phyloP scores from a whole-genome alignment of 2,113 vertebrate genomes.

The Tiliqua scincoides region DNA sequence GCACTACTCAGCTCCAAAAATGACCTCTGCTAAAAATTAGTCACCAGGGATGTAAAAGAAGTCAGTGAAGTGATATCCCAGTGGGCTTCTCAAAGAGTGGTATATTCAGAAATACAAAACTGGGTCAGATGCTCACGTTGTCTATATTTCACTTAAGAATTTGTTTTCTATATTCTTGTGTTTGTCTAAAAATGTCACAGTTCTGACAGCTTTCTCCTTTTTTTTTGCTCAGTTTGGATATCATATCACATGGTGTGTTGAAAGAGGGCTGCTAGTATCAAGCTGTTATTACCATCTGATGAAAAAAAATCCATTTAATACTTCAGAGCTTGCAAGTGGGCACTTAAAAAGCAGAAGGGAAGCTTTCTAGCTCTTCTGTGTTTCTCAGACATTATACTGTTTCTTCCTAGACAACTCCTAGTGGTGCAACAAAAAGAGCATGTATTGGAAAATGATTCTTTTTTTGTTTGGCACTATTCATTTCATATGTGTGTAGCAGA shows the following conservation, averaged over 20 bases:
- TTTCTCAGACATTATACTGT: slow-evolving; percentile 20
- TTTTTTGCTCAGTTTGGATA: slow-evolving; percentile 29
- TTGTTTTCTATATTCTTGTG: not conserved
- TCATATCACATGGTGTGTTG: slow-evolving; percentile 43
- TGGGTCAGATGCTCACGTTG: not conserved
- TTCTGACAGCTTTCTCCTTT: not conserved
- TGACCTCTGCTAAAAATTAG: not conserved
- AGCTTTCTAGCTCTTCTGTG: slow-evolving; percentile 47
- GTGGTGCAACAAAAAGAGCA: slow-evolving; percentile 49
- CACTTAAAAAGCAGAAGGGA: slow-evolving; percentile 46
- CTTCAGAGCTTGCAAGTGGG: slow-evolving; percentile 52
- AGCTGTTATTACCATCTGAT: slow-evolving; percentile 57
- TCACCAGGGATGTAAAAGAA: not conserved
- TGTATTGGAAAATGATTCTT: slow-evolving; percentile 56
- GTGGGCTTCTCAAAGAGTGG: not conserved
- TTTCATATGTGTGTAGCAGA: slow-evolving; percentile 51
- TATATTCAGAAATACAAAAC: not conserved
- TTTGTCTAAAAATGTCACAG: slow-evolving; percentile 19
- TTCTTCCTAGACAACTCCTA: slow-evolving; percentile 14
- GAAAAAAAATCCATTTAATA: slow-evolving; percentile 59
- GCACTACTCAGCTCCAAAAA: not conserved
- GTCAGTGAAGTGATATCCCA: not conserved
- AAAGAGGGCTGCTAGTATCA: slow-evolving; percentile 44
- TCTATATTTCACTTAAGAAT: slow-evolving; percentile 21
- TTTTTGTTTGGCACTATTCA: not conserved